Evolutionary conservation across 1,140 invertebrate species (phyloP), one percentile per base, ranked within the genome.

Genomic region (Tetramorium alpestre): DNA sequence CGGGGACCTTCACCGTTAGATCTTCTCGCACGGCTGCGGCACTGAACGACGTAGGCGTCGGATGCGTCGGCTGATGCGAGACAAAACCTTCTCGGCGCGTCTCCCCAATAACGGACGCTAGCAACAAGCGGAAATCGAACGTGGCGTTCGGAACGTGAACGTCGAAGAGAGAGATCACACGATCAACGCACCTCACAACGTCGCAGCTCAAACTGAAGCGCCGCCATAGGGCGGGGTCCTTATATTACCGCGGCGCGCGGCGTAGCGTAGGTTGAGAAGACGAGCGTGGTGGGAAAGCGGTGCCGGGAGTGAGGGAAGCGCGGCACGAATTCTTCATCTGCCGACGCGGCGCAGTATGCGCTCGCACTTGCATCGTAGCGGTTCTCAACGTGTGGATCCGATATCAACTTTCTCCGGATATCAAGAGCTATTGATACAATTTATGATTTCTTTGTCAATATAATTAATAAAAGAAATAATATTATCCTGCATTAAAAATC

Each of bases 171-270:
- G 51, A 58, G n/a, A 33, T 18, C 22, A 0, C 41, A 3, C 3
- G 44, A 2, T 8, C 2, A 8, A 10, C 10, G n/a, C 80, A 56
- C 58, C n/a, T 0, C 16, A 18, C 67, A 13, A 60, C 13, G 73
- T 90, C 18, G 76, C 80, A 28, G 73, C 70, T 64, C 75, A 64
- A 62, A 92, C 92, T 92, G 90, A 91, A 87, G 47, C 54, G 25
- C 51, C 70, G 67, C 89, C 25, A 51, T n/a, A 47, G 85, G 33
- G 86, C 65, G 16, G 38, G 73, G 56, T 18, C 65, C 86, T 92
- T 92, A 82, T 92, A 92, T 92, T 81, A 88, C 65, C 28, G 41
- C 84, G 73, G 80, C 76, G 54, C 28, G 49, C 13, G 47, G 8
- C 80, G 69, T 22, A 22, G 80, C 80, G 54, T 89, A 86, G 84